Evolutionary conservation across 2,797 vertebrate genomes (phyloP).

Genomic region (Yasuhikotakia modesta): DNA sequence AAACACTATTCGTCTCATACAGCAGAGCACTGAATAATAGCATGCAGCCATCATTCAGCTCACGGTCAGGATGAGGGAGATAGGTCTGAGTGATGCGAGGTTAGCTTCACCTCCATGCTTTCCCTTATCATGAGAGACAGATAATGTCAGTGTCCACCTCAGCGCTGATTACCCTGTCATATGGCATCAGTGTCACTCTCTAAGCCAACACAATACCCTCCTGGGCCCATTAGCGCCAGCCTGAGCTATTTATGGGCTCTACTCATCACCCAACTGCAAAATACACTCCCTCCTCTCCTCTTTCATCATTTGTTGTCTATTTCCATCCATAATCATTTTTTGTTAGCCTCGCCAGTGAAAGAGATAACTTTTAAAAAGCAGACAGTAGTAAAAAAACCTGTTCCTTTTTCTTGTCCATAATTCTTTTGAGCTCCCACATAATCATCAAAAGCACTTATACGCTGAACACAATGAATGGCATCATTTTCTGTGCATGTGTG

Average conservation of each 20-base stretch:
- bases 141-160: constrained; percentile 53
- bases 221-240: constrained; percentile 42
- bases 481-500: constrained; percentile 74
- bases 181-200: constrained; percentile 63
- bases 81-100: constrained; percentile 29
- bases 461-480: constrained; percentile 74
- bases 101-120: constrained; percentile 35
- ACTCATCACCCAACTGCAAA: constrained; percentile 48
- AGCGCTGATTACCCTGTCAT: constrained; percentile 61
- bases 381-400: background rate
- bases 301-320: constrained; percentile 61
- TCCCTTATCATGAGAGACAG: constrained; percentile 43
- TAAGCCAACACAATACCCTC: constrained; percentile 47
- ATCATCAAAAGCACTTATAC: constrained; percentile 68
- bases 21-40: background rate
- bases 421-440: constrained; percentile 67
- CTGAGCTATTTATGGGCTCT: constrained; percentile 49
- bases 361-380: constrained; percentile 61
- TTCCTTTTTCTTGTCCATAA: constrained; percentile 50
- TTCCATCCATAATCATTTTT: constrained; percentile 44
- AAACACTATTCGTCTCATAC: constrained; percentile 9
- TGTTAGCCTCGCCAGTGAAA: constrained; percentile 26
- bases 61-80: constrained; percentile 31
- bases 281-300: constrained; percentile 58
- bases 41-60: constrained; percentile 13